Evolutionary conservation across 2,888 invertebrate species (phyloP).

Genomic region (Creontiades dilutus): DNA sequence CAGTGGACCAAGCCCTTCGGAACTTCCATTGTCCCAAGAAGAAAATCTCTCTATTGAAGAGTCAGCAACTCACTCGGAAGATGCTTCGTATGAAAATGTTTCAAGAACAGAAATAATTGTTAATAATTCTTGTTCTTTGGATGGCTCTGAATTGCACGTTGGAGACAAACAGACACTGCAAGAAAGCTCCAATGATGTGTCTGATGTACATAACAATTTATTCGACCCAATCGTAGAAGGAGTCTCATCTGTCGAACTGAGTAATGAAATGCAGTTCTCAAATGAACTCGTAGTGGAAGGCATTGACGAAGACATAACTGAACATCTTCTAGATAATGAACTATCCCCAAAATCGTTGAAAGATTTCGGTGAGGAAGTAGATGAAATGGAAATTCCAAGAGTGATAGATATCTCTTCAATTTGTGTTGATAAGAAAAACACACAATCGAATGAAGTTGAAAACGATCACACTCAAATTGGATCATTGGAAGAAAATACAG

Average conservation of each 20-base stretch:
- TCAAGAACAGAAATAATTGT: neutral
- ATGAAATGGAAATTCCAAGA: constrained; percentile 9
- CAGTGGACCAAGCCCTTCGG: neutral
- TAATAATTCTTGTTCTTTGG: neutral
- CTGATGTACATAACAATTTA: too few relatives aligned
- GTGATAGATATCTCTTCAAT: neutral
- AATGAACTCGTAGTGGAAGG: too few relatives aligned
- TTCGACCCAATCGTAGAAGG: too few relatives aligned
- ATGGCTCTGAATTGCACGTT: neutral
- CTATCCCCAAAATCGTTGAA: constrained; percentile 2
- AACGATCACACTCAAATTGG: too few relatives aligned
- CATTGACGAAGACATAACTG: neutral
- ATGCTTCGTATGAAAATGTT: neutral
- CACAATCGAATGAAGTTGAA: neutral
- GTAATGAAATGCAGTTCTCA: too few relatives aligned
- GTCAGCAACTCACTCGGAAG: too few relatives aligned
- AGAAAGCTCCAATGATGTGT: too few relatives aligned
- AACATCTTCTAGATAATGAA: neutral
- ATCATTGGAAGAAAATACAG: too few relatives aligned
- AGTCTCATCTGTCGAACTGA: too few relatives aligned
- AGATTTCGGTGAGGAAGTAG: neutral
- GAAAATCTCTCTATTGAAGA: too few relatives aligned
- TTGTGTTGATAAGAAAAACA: neutral
- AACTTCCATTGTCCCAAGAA: too few relatives aligned
- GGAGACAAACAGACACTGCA: neutral